phyloP scores from a whole-genome alignment of 2,797 vertebrate genomes.

The Diplodus sargus region DNA sequence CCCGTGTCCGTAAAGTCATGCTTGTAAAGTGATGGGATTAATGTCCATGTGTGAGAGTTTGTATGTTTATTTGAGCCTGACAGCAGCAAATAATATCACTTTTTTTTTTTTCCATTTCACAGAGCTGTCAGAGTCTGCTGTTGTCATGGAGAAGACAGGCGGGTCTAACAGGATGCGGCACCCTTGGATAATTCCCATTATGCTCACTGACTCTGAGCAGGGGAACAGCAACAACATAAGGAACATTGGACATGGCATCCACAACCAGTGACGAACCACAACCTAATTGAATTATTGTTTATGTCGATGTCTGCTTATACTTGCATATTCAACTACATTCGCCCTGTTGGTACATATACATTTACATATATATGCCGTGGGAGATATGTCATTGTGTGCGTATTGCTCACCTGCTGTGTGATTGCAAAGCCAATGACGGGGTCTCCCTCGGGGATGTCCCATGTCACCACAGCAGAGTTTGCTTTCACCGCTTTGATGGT shows the following conservation, averaged over 20 bases:
- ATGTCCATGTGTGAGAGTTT: background rate
- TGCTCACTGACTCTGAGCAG: constrained; percentile 36
- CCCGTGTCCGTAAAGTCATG: background rate
- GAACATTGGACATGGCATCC: constrained; percentile 34
- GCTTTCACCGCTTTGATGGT: constrained; percentile 93
- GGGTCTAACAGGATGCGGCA: background rate
- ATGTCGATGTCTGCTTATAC: background rate
- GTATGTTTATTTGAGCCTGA: constrained; percentile 19
- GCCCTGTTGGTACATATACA: background rate
- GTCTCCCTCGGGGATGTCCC: constrained; percentile 95
- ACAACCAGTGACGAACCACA: constrained; percentile 31
- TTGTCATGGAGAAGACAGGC: constrained; percentile 41
- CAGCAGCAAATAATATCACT: constrained; percentile 25
- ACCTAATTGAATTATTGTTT: constrained; percentile 31
- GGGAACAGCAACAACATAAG: background rate
- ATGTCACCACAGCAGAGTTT: constrained; percentile 94
- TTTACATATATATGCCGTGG: background rate
- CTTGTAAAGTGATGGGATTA: constrained; percentile 7
- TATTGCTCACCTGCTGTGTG: constrained; percentile 92
- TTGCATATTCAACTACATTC: background rate
- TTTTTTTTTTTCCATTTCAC: constrained; percentile 6
- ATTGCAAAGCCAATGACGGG: constrained; percentile 96
- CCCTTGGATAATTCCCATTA: constrained; percentile 45
- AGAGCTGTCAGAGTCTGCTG: constrained; percentile 39
- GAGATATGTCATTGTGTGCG: background rate